phyloP scores from a whole-genome alignment of 2,113 vertebrate genomes.

The Menidia beryllina region DNA sequence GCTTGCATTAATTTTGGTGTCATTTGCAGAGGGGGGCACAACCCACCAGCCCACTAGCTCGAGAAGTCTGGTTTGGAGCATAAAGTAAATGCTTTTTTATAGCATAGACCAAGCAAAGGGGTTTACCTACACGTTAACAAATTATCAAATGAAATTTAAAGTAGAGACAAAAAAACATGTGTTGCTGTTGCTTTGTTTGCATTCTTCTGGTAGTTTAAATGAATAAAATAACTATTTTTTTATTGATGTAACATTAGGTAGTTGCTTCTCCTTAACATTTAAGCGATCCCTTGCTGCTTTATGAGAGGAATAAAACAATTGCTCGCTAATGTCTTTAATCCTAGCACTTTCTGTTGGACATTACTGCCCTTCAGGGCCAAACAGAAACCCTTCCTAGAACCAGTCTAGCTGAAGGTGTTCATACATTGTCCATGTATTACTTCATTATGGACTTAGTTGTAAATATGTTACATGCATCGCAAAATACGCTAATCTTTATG shows the following conservation, averaged over 20 bases:
- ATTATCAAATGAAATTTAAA: not conserved
- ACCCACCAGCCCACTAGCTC: too few species aligned
- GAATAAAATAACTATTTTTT: too few species aligned
- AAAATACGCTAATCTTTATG: not conserved
- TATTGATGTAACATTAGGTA: too few species aligned
- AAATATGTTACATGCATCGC: not conserved
- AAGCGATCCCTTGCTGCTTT: not conserved
- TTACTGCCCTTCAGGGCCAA: not conserved
- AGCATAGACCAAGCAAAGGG: not conserved
- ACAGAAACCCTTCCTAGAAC: not conserved
- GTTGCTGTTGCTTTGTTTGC: too few species aligned
- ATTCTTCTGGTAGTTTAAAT: too few species aligned
- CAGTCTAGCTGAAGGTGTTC: too few species aligned
- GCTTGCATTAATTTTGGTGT: too few species aligned
- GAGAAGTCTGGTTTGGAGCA: too few species aligned
- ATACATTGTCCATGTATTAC: not conserved
- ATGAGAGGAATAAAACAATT: not conserved
- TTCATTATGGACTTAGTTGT: not conserved
- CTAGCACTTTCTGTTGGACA: not conserved
- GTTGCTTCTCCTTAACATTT: too few species aligned
- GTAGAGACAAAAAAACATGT: not conserved
- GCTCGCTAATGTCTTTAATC: not conserved
- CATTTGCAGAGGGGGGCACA: too few species aligned
- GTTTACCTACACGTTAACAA: not conserved
- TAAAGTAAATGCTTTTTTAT: too few species aligned